phyloP scores from a whole-genome alignment of 2,113 vertebrate genomes.

The Sylvicapra grimmia region DNA sequence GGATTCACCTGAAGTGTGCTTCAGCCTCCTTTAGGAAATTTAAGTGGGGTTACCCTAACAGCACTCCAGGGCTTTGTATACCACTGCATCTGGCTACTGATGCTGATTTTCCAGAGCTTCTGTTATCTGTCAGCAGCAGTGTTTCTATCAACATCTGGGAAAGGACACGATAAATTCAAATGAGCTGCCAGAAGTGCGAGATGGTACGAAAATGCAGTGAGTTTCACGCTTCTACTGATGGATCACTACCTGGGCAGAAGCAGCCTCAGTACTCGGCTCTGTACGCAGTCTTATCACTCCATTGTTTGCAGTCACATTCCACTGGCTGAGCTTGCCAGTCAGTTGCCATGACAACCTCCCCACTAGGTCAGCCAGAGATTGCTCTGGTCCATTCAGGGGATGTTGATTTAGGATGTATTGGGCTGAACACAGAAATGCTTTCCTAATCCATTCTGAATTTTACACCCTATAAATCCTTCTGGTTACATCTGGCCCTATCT shows the following conservation, averaged over 20 bases:
- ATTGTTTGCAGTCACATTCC: conserved; percentile 51
- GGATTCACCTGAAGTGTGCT: neutral
- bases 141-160: neutral
- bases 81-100: neutral
- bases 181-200: neutral
- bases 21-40: neutral
- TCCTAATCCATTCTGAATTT: conserved; percentile 58
- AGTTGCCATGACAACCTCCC: conserved; percentile 67
- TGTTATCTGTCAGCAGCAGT: neutral
- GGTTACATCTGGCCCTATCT: conserved; percentile 62
- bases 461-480: conserved; percentile 66
- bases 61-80: neutral
- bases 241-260: neutral
- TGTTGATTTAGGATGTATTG: conserved; percentile 57
- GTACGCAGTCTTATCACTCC: neutral
- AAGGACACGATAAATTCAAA: neutral
- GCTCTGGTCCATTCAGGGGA: conserved; percentile 40
- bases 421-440: conserved; percentile 45
- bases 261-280: neutral
- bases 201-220: neutral
- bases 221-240: neutral
- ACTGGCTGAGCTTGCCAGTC: neutral
- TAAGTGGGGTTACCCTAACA: neutral
- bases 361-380: conserved; percentile 36
- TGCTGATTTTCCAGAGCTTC: neutral